Percentiles rank a stretch among this genome's conserved stretches.
Evolutionary conservation across 30 jellyfish, hydroid and myxozoan genomes (phyloP).

Genomic region (Aurelia aurita complex sp. Pacific): DNA sequence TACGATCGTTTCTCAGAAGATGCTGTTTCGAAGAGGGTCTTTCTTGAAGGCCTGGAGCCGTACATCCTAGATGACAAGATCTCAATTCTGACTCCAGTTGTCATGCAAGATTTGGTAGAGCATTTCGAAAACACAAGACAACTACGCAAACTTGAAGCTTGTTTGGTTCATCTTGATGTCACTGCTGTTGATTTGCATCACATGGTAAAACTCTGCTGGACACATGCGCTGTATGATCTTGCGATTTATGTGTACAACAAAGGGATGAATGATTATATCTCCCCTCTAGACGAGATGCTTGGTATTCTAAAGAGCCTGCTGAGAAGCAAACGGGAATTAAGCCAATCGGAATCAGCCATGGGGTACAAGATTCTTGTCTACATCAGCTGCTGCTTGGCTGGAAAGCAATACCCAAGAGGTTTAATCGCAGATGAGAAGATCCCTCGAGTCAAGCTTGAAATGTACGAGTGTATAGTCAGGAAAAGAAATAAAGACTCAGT

Average conservation of each 20-base stretch:
- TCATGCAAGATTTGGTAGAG: constrained; percentile 94
- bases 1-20: constrained; percentile 95
- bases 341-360: constrained; percentile 50
- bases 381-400: constrained; percentile 96
- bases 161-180: constrained; percentile 90
- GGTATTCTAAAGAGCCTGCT: constrained; percentile 64
- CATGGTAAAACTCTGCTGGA: constrained; percentile 98
- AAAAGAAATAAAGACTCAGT: constrained; percentile 55
- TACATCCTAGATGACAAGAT: constrained; percentile 79
- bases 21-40: constrained; percentile 72
- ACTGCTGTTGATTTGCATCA: constrained; percentile 89
- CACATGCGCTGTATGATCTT: constrained; percentile 89
- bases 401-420: constrained; percentile 97
- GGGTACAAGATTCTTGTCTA: constrained; percentile 93
- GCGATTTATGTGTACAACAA: constrained; percentile 92
- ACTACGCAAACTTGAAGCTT: constrained; percentile 78
- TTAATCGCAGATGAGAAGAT: constrained; percentile 51
- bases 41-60: constrained; percentile 89
- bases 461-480: constrained; percentile 65
- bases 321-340: constrained; percentile 45
- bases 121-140: constrained; percentile 88
- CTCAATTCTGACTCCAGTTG: constrained; percentile 78
- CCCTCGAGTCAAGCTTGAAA: constrained; percentile 75
- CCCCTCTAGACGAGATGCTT: constrained; percentile 96
- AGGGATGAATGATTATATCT: constrained; percentile 86